Evolutionary conservation across 1,140 invertebrate species (phyloP).

Genomic region (Drosophila quadrilineata): DNA sequence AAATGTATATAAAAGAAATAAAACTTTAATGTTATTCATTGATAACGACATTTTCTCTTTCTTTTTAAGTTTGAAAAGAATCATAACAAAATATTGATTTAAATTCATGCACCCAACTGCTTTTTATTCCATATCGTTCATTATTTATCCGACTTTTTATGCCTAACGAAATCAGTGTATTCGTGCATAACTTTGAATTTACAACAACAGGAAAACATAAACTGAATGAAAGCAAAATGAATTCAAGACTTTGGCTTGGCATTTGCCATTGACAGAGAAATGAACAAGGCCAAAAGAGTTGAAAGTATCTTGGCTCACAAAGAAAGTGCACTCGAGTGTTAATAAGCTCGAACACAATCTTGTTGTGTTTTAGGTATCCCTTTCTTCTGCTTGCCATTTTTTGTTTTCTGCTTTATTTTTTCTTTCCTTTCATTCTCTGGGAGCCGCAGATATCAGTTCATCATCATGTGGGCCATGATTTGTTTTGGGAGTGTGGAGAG

Average conservation of each 20-base stretch:
- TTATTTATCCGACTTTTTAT: conserved; percentile 4
- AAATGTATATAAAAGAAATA: background rate
- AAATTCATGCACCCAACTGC: background rate
- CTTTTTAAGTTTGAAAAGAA: background rate
- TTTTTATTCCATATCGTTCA: background rate
- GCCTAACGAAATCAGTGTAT: conserved; percentile 39
- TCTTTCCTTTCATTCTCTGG: conserved; percentile 8
- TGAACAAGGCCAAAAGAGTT: background rate
- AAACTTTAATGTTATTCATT: background rate
- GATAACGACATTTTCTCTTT: background rate
- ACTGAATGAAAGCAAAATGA: conserved; percentile 16
- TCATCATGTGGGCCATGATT: too few species aligned
- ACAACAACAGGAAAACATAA: conserved; percentile 29
- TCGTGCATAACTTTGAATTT: conserved; percentile 51
- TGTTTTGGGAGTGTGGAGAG: background rate
- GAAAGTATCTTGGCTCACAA: conserved; percentile 11
- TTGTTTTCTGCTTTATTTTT: conserved; percentile 13
- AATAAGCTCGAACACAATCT: conserved; percentile 41
- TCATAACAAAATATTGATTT: background rate
- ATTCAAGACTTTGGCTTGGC: conserved; percentile 33
- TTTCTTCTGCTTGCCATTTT: conserved; percentile 10
- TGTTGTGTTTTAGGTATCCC: conserved; percentile 6
- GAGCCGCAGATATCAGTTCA: too few species aligned
- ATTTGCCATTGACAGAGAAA: conserved; percentile 18
- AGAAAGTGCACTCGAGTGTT: conserved; percentile 58